Conservation (phyloP, 2,888 invertebrate genomes). For the Cephus runcator region DNA sequence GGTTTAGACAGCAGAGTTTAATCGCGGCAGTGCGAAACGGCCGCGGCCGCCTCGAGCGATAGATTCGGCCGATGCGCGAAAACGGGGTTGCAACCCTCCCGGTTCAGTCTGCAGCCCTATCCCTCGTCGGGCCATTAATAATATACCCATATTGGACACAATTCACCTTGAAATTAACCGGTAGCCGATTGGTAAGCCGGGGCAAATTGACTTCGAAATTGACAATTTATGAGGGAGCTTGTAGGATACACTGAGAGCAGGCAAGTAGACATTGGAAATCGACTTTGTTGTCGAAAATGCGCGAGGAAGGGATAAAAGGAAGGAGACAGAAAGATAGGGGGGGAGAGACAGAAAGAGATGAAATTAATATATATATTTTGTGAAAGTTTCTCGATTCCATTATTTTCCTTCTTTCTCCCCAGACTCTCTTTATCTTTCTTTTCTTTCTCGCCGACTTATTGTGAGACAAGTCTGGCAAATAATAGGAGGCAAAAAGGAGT, state of each 20-base stretch:
- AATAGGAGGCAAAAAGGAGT: not conserved
- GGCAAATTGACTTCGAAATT: constrained; percentile 66
- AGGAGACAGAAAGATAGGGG: not conserved
- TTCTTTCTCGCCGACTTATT: no score
- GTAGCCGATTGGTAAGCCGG: constrained; percentile 64
- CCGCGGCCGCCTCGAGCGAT: constrained; percentile 51
- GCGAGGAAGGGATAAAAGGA: not conserved
- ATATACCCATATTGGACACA: constrained; percentile 67
- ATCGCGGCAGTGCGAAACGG: no score
- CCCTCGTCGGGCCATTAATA: constrained; percentile 61
- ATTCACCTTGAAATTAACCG: constrained; percentile 67
- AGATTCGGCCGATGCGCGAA: constrained; percentile 62
- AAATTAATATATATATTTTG: no score
- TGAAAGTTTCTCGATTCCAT: no score
- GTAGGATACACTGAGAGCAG: no score
- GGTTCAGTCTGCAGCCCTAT: constrained; percentile 50
- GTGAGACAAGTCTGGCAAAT: no score
- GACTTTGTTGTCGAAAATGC: not conserved
- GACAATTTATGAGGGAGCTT: constrained; percentile 56
- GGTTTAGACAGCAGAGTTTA: no score
- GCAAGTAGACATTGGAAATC: no score
- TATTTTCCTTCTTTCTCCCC: no score
- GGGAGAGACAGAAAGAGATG: not conserved
- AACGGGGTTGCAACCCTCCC: constrained; percentile 62
- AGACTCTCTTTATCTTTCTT: no score